These are phyloP conservation scores for Sanderia malayensis DNA, from an alignment of 30 jellyfish, hydroid and myxozoan genomes.

Conservation along the genomic window DNA sequence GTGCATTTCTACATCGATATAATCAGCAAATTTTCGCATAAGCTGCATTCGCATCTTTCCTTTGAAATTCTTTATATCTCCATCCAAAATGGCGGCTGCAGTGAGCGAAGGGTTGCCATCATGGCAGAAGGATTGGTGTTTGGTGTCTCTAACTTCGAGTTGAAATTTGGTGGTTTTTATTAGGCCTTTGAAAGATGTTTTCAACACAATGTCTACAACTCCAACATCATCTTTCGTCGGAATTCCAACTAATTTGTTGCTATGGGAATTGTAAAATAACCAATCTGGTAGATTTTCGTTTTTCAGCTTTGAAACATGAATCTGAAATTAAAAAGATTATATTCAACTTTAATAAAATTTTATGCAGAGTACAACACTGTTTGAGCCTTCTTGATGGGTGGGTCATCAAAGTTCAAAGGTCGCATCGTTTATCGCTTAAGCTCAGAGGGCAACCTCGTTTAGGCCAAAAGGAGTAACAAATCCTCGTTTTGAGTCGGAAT, in stretches of 20 bases:
- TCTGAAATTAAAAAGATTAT: slow-evolving; percentile 5
- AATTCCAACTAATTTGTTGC: slow-evolving; percentile 71
- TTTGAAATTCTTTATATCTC: slow-evolving; percentile 31
- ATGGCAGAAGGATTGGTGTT: slow-evolving; percentile 31
- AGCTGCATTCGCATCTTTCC: slow-evolving; percentile 53
- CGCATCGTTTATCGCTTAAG: too few species aligned
- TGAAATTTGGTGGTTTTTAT: slow-evolving; percentile 32
- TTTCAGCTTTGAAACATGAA: slow-evolving; percentile 46
- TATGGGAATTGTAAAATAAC: slow-evolving; percentile 60
- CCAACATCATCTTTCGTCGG: slow-evolving; percentile 69
- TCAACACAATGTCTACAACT: slow-evolving; percentile 24
- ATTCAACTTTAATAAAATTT: too few species aligned
- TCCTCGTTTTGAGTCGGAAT: too few species aligned
- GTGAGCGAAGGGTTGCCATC: slow-evolving; percentile 46
- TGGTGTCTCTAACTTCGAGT: slow-evolving; percentile 31
- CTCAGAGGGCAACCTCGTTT: too few species aligned
- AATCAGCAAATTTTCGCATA: slow-evolving; percentile 61
- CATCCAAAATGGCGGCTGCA: slow-evolving; percentile 76
- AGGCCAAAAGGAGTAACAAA: too few species aligned
- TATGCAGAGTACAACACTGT: too few species aligned
- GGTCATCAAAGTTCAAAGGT: too few species aligned
- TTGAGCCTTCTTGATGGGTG: too few species aligned
- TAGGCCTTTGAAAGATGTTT: slow-evolving; percentile 26
- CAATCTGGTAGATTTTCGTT: slow-evolving; percentile 69
- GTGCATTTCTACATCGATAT: slow-evolving; percentile 53